Evolutionary conservation across 2,113 vertebrate species (phyloP).

Genomic region (Anguilla japonica): DNA sequence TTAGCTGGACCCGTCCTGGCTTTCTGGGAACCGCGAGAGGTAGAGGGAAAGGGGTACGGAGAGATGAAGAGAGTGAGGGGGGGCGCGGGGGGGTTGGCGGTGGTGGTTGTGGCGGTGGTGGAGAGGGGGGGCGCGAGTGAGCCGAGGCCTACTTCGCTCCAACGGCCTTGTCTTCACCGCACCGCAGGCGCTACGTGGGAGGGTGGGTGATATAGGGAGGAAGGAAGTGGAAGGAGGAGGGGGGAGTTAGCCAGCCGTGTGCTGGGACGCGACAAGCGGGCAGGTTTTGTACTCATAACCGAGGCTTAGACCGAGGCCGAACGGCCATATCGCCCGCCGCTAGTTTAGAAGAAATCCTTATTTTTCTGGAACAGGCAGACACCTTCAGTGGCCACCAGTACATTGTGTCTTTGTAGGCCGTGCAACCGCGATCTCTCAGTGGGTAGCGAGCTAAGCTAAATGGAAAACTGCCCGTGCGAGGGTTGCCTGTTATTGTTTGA

Average conservation of each 20-base stretch:
- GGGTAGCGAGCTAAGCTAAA: conserved; percentile 30
- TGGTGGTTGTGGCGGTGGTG: not conserved
- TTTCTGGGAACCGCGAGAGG: conserved; percentile 69
- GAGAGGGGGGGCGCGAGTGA: conserved; percentile 29
- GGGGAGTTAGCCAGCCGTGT: conserved; percentile 45
- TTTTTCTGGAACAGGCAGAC: conserved; percentile 52
- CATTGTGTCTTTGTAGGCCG: conserved; percentile 70
- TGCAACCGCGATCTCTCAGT: conserved; percentile 47
- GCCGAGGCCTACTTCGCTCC: conserved; percentile 67
- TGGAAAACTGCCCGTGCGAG: conserved; percentile 17
- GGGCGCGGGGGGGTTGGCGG: conserved; percentile 50
- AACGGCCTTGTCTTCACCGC: conserved; percentile 69
- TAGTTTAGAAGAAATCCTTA: conserved; percentile 35
- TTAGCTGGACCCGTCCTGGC: conserved; percentile 65
- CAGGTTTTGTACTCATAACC: conserved; percentile 32
- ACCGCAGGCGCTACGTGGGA: conserved; percentile 66
- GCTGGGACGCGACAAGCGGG: conserved; percentile 48
- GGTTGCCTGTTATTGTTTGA: conserved; percentile 33
- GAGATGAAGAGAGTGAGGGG: conserved; percentile 56
- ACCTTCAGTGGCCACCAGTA: conserved; percentile 63
- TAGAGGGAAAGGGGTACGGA: conserved; percentile 65
- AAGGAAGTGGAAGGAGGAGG: conserved; percentile 55
- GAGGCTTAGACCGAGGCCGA: conserved; percentile 43
- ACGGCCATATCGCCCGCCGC: conserved; percentile 45
- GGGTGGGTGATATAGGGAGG: conserved; percentile 57